These are phyloP conservation scores for Trachelus troglodyta DNA, from an alignment of 2,888 invertebrate genomes.

Conservation along the genomic window DNA sequence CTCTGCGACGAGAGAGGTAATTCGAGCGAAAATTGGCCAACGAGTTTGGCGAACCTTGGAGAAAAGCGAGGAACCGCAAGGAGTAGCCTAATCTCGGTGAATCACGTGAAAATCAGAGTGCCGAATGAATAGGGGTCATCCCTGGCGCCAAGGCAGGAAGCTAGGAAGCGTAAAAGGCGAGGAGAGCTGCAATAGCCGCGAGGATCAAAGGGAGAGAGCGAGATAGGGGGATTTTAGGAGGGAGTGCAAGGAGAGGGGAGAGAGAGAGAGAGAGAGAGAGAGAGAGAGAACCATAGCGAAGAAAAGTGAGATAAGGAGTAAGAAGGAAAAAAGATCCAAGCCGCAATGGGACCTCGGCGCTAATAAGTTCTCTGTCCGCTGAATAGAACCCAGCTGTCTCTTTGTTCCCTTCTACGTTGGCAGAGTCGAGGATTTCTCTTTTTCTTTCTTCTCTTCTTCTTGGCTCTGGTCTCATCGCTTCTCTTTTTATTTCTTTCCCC, in stretches of 20 bases:
- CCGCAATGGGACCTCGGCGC: conserved; percentile 26
- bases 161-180: neutral
- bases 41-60: neutral
- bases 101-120: neutral
- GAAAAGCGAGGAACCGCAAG: neutral
- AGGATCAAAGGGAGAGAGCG: neutral
- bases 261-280: conserved; percentile 4
- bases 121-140: neutral
- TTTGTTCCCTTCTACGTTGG: conserved; percentile 26
- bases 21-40: neutral
- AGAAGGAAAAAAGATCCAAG: conserved; percentile 20
- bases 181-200: neutral
- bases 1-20: neutral
- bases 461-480: conserved; percentile 5
- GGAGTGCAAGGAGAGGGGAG: neutral
- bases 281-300: conserved; percentile 1
- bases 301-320: conserved; percentile 1
- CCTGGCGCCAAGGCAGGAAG: neutral
- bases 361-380: conserved; percentile 39
- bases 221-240: neutral
- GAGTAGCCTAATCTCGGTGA: neutral
- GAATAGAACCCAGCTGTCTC: conserved; percentile 36
- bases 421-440: conserved; percentile 23
- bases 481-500: conserved; percentile 7
- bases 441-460: conserved; percentile 10